Evolutionary conservation across 2,797 vertebrate species (phyloP).

Genomic region (Chelmon rostratus): DNA sequence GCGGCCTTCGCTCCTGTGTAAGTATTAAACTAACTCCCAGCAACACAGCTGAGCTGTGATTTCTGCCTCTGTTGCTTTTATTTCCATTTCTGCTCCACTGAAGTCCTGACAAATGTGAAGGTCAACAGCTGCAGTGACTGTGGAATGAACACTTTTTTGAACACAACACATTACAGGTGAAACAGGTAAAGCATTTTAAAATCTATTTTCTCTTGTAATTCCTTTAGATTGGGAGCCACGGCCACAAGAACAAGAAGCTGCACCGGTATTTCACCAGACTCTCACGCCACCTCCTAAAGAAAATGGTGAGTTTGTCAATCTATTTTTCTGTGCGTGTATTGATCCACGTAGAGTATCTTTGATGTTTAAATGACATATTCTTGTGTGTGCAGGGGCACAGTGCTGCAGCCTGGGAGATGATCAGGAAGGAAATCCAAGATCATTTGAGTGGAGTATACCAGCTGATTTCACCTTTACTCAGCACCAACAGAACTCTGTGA

Average conservation of each 20-base stretch:
- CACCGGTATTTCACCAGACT: conserved; percentile 73
- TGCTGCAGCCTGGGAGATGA: conserved; percentile 73
- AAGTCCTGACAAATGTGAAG: conserved; percentile 41
- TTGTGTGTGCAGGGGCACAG: conserved; percentile 64
- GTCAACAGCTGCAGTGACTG: conserved; percentile 49
- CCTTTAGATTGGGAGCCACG: conserved; percentile 40
- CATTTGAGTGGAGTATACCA: conserved; percentile 46
- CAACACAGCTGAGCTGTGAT: too few species aligned
- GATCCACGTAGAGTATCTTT: background rate
- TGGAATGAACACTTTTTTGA: conserved; percentile 30
- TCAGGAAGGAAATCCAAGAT: conserved; percentile 59
- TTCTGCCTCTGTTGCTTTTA: background rate
- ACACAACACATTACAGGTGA: conserved; percentile 38
- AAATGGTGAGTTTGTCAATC: conserved; percentile 54
- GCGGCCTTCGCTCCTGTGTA: conserved; percentile 73
- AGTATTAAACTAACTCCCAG: conserved; percentile 34
- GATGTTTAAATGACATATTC: background rate
- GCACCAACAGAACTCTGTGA: background rate
- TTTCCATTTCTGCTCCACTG: too few species aligned
- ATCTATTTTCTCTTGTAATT: background rate
- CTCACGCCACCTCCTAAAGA: conserved; percentile 36
- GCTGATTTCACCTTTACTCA: conserved; percentile 13
- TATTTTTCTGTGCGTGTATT: conserved; percentile 3
- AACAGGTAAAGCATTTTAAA: background rate
- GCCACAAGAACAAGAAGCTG: conserved; percentile 68